Conservation (phyloP, 2,113 vertebrate genomes). For the Nerophis ophidion region DNA sequence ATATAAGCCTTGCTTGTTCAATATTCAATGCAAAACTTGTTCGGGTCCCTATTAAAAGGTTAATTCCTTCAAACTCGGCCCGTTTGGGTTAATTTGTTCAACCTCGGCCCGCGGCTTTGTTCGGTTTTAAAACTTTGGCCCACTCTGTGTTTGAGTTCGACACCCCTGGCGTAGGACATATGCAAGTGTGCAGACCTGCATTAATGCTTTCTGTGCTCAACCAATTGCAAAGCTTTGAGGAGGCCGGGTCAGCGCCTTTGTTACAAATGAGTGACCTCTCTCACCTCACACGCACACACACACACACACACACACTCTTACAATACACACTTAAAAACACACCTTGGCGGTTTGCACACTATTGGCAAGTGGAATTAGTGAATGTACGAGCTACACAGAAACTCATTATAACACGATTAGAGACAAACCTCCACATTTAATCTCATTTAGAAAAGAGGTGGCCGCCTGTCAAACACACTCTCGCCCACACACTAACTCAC, state of each 20-base stretch:
- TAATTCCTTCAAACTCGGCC: too few species aligned
- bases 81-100: too few species aligned
- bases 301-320: constrained; percentile 25
- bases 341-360: constrained; percentile 62
- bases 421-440: constrained; percentile 72
- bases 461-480: constrained; percentile 64
- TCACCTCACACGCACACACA: constrained; percentile 31
- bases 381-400: constrained; percentile 75
- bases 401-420: constrained; percentile 74
- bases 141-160: too few species aligned
- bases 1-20: too few species aligned
- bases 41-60: too few species aligned
- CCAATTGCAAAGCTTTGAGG: constrained; percentile 60
- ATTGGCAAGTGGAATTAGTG: constrained; percentile 73
- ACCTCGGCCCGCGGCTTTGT: too few species aligned
- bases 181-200: constrained; percentile 30
- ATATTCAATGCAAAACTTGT: too few species aligned
- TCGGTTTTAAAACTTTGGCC: too few species aligned
- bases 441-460: constrained; percentile 68
- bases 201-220: constrained; percentile 56
- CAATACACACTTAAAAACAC: neutral
- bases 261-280: constrained; percentile 61
- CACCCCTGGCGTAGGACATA: constrained; percentile 6
- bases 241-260: constrained; percentile 54
- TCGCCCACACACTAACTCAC: constrained; percentile 49